These are phyloP conservation scores for Sciurus vulgaris DNA, from an alignment of 2,797 vertebrate species.

Conservation along the genomic window DNA sequence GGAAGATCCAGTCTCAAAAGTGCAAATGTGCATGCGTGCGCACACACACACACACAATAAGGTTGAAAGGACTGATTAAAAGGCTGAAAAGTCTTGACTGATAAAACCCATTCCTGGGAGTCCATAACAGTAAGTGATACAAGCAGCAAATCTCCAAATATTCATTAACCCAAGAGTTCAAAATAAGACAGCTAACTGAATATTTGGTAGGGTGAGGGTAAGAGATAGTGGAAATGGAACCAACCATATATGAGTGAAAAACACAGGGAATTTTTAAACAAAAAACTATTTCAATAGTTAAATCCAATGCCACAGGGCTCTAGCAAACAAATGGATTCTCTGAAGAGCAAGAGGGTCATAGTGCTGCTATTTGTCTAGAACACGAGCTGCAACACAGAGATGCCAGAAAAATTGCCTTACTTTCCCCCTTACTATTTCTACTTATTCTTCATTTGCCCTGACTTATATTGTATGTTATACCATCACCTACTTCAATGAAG, in stretches of 20 bases:
- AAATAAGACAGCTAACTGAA: neutral
- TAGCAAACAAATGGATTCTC: conserved; percentile 26
- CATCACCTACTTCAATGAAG: conserved; percentile 49
- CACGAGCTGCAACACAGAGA: neutral
- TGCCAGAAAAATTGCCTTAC: neutral
- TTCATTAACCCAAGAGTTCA: neutral
- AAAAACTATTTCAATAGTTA: conserved; percentile 33
- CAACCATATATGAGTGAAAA: conserved; percentile 11
- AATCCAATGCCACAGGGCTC: neutral
- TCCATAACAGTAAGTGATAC: neutral
- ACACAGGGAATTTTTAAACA: neutral
- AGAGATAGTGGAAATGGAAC: neutral
- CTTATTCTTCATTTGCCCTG: neutral
- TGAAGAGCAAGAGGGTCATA: neutral
- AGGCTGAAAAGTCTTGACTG: neutral
- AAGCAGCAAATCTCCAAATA: neutral
- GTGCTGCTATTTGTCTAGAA: neutral
- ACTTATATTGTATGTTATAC: neutral
- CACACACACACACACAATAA: neutral
- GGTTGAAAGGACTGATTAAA: neutral
- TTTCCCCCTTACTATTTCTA: neutral
- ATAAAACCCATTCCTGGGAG: neutral
- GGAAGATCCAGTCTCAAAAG: neutral
- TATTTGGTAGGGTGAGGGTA: neutral
- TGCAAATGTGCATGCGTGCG: no score